These are phyloP conservation scores for Desoria tigrina DNA, from an alignment of 2,888 invertebrate genomes.

Conservation along the genomic window DNA sequence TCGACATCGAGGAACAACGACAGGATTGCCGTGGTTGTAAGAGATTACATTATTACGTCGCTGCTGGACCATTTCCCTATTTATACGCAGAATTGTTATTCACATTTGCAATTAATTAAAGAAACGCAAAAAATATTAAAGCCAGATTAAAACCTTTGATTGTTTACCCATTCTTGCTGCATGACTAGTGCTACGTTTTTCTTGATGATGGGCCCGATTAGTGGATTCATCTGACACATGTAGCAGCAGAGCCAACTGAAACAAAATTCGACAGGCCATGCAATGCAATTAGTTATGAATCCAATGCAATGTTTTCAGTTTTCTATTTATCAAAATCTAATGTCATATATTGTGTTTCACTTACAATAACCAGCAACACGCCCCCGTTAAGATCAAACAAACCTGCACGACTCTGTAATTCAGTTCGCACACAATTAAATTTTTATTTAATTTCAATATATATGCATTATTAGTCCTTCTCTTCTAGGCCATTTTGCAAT, in stretches of 20 bases:
- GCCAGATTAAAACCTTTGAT: not conserved
- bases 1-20: too few species aligned
- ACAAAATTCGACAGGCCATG: constrained; percentile 45
- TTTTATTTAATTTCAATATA: too few species aligned
- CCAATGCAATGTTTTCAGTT: constrained; percentile 4
- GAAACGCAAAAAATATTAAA: constrained; percentile 13
- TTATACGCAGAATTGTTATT: too few species aligned
- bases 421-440: too few species aligned
- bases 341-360: constrained; percentile 58
- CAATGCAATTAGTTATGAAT: not conserved
- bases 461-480: too few species aligned
- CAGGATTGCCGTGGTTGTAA: too few species aligned
- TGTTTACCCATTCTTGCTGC: constrained; percentile 74
- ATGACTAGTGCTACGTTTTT: constrained; percentile 73
- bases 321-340: too few species aligned
- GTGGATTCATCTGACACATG: constrained; percentile 89
- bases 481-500: too few species aligned
- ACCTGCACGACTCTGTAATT: constrained; percentile 74
- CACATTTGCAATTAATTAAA: constrained; percentile 1
- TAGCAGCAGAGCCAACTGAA: constrained; percentile 86
- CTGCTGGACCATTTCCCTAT: constrained; percentile 4
- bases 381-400: constrained; percentile 79
- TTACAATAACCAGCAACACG: constrained; percentile 88
- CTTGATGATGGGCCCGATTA: constrained; percentile 78
- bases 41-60: not conserved